These are phyloP conservation scores for Helleia helle DNA, from an alignment of 2,888 invertebrate species.

Conservation along the genomic window DNA sequence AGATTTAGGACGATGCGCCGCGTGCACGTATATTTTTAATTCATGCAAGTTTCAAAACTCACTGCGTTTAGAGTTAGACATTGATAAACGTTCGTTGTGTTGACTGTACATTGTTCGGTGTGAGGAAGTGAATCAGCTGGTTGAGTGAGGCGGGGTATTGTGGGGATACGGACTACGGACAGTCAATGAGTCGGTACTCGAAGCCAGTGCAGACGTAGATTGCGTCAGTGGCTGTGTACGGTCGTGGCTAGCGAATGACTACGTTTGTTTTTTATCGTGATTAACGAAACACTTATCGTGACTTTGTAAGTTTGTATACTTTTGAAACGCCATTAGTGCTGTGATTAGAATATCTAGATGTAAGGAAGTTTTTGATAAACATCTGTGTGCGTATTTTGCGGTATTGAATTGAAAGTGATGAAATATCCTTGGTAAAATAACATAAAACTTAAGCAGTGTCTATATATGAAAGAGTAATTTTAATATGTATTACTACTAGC, in stretches of 20 bases:
- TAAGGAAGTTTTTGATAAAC: too few relatives aligned
- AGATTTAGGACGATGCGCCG: too few relatives aligned
- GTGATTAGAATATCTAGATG: too few relatives aligned
- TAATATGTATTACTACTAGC: background rate
- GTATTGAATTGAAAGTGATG: background rate
- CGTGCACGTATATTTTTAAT: too few relatives aligned
- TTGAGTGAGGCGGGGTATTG: slow-evolving; percentile 31
- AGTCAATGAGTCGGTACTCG: slow-evolving; percentile 3
- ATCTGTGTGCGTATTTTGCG: background rate
- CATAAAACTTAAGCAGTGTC: background rate
- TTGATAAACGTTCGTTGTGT: too few relatives aligned
- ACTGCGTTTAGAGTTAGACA: too few relatives aligned
- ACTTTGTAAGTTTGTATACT: slow-evolving; percentile 28
- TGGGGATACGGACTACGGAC: slow-evolving; percentile 27
- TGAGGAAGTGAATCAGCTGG: slow-evolving; percentile 55
- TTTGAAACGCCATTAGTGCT: background rate
- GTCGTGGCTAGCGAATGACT: slow-evolving; percentile 32
- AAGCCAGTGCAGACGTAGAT: slow-evolving; percentile 23
- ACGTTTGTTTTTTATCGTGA: slow-evolving; percentile 19
- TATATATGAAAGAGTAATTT: background rate
- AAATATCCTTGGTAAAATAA: slow-evolving; percentile 2
- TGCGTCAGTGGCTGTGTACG: slow-evolving; percentile 46
- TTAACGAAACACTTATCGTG: slow-evolving; percentile 32
- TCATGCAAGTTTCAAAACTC: too few relatives aligned
- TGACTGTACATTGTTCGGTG: slow-evolving; percentile 16